Evolutionary conservation across 2,888 invertebrate genomes (phyloP).

Genomic region (Thyatira batis): DNA sequence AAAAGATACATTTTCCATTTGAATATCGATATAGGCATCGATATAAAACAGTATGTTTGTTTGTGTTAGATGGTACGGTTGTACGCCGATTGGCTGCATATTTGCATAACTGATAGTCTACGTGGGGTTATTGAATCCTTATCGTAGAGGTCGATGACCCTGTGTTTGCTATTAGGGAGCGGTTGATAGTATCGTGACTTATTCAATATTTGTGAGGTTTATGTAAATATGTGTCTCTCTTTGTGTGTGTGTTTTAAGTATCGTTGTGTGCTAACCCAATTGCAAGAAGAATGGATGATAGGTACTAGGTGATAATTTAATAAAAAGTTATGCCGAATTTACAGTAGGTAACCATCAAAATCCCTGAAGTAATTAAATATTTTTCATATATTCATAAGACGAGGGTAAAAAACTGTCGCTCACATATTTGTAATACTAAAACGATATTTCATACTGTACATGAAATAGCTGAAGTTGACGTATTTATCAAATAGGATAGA

Average conservation of each 20-base stretch:
- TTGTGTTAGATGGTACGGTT: neutral
- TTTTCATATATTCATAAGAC: no score
- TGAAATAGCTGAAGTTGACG: no score
- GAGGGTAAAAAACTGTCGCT: no score
- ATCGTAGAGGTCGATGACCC: constrained; percentile 58
- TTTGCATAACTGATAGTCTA: constrained; percentile 51
- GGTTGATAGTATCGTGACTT: constrained; percentile 29
- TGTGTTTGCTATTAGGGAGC: constrained; percentile 43
- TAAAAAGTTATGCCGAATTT: no score
- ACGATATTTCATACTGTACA: no score
- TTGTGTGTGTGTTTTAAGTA: neutral
- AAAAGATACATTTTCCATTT: neutral
- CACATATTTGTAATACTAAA: no score
- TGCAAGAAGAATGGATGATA: neutral
- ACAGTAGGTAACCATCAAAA: no score
- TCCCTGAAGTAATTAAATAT: no score
- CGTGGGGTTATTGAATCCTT: constrained; percentile 72
- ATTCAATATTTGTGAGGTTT: constrained; percentile 35
- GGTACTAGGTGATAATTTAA: no score
- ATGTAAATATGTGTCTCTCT: constrained; percentile 5
- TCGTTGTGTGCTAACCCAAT: neutral
- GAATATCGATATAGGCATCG: neutral
- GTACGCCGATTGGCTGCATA: constrained; percentile 26
- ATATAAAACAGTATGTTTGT: neutral
- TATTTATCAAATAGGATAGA: no score